Evolutionary conservation across 2,113 vertebrate genomes (phyloP).

Genomic region (Chlorodrepanis virens): DNA sequence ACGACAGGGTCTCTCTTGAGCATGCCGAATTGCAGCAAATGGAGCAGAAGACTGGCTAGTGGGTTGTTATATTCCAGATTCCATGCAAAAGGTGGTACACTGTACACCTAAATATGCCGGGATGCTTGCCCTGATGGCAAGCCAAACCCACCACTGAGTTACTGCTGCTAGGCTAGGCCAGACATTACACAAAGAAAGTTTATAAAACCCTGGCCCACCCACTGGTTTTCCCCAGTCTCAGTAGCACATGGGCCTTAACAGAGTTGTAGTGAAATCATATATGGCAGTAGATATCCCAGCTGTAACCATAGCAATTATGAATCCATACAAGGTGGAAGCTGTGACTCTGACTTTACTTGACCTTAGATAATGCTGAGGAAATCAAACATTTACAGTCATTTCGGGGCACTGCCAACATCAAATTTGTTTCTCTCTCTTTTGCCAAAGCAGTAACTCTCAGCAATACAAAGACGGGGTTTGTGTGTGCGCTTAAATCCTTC

Average conservation of each 20-base stretch:
- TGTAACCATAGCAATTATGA: not conserved
- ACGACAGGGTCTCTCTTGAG: not conserved
- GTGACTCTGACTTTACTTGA: not conserved
- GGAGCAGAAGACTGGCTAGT: conserved; percentile 49
- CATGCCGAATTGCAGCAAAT: conserved; percentile 16
- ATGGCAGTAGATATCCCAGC: not conserved
- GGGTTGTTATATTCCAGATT: not conserved
- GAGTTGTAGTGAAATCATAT: not conserved
- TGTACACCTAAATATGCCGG: not conserved
- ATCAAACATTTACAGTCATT: not conserved
- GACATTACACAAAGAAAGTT: not conserved
- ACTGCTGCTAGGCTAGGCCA: not conserved
- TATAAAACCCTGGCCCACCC: not conserved
- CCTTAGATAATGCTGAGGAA: not conserved
- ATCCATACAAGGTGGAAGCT: not conserved
- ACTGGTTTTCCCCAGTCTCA: not conserved
- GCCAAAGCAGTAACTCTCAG: not conserved
- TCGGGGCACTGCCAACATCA: not conserved
- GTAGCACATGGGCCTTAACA: not conserved
- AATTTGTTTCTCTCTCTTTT: not conserved
- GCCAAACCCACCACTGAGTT: conserved; percentile 13
- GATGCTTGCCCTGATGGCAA: not conserved
- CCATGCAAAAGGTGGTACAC: not conserved
- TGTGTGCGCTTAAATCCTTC: not conserved
- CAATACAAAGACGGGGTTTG: not conserved